These are phyloP conservation scores for Falco berigora DNA, from an alignment of 2,797 vertebrate genomes.

Conservation along the genomic window DNA sequence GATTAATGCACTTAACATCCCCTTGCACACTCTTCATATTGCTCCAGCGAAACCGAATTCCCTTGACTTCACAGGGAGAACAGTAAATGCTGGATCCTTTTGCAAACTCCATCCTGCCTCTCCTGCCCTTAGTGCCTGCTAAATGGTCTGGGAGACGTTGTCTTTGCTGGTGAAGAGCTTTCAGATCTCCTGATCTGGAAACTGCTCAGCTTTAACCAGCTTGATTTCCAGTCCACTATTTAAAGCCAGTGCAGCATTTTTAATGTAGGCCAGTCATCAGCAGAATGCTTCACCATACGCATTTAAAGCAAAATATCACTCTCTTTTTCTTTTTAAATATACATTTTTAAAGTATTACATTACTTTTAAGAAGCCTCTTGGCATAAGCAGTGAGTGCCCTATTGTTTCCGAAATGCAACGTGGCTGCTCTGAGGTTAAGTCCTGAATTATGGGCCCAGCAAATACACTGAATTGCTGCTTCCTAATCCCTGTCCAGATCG, in stretches of 20 bases:
- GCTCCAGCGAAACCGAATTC: not conserved
- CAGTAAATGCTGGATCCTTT: not conserved
- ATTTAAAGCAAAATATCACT: not conserved
- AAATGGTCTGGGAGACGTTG: not conserved
- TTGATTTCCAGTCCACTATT: not conserved
- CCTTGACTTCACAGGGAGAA: not conserved
- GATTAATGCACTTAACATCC: not conserved
- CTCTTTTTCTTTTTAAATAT: conserved; percentile 14
- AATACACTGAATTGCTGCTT: conserved; percentile 50
- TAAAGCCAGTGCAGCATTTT: not conserved
- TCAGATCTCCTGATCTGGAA: not conserved
- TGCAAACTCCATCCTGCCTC: not conserved
- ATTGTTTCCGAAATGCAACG: conserved; percentile 58
- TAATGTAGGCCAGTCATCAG: not conserved
- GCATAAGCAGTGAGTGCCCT: conserved; percentile 28
- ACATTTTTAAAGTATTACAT: conserved; percentile 54
- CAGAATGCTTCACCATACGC: not conserved
- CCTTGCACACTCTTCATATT: not conserved
- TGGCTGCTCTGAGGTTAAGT: conserved; percentile 60
- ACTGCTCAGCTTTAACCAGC: not conserved
- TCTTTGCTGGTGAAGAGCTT: not conserved
- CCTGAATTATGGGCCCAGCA: conserved; percentile 54
- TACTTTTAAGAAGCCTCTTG: conserved; percentile 60
- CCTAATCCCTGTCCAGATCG: conserved; percentile 50
- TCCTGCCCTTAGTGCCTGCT: not conserved